Evolutionary conservation across 2,797 vertebrate species (phyloP), one percentile per base, ranked within the genome.

Genomic region (Triplophysa bombifrons): DNA sequence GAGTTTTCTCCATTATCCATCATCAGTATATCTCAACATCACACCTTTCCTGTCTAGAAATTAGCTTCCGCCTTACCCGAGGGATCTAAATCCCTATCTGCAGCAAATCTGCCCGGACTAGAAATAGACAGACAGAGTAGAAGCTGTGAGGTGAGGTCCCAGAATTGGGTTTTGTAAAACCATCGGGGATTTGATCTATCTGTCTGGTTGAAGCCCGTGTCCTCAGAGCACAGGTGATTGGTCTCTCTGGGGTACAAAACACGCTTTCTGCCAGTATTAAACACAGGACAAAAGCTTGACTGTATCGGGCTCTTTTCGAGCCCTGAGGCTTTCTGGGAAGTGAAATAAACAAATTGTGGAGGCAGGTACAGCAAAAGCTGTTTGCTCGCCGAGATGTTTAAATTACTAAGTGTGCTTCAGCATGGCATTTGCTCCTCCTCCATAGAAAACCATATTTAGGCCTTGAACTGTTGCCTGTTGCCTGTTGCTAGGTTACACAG

Each of bases 401-500:
- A 71, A 72, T 69, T 61, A 86, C 85, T 87, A 72, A 83, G 85
- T 73, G 75, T 75, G 83, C 86, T 89, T 86, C 74, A 81, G 78
- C 65, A n/a, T 86, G 86, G 78, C 86, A 86, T 88, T 87, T 90
- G 83, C 84, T 88, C 85, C 83, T 83, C 83, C 81, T 73, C 84
- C 80, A 80, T 76, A 86, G 76, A 90, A 88, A 89, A 89, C 65
- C 83, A 84, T 83, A 86, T 87, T 87, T 80, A 84, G 84, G 82
- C 88, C 84, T 83, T 88, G 84, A 88, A 90, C 87, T 84, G 81
- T 87, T 63, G 74, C 86, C 84, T 83, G 73, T 82, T 79, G 86
- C 89, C 80, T 82, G 87, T 89, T 90, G 88, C 88, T 88, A 88
- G 84, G 84, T 78, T 85, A 88, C 86, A 87, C 80, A 82, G 79